phyloP scores from a whole-genome alignment of 2,888 invertebrate species.

The Leptopilina myrica region DNA sequence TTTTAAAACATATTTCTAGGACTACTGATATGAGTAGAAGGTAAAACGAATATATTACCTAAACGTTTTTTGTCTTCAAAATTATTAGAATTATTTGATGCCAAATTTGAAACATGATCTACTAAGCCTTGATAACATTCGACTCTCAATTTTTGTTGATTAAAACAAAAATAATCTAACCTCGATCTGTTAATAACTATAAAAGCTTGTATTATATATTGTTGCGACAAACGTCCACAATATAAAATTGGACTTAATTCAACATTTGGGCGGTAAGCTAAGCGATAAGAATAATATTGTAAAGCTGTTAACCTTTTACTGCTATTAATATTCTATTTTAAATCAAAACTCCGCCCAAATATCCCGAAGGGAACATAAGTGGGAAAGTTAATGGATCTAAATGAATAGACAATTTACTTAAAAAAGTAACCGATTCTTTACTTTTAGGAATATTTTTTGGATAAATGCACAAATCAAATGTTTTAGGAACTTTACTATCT shows the following conservation, averaged over 20 bases:
- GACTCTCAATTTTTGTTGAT: too few relatives aligned
- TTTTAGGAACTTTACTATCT: background rate
- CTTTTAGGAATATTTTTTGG: slow-evolving; percentile 35
- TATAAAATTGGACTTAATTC: slow-evolving; percentile 44
- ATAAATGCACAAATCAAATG: slow-evolving; percentile 35
- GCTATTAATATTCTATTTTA: slow-evolving; percentile 10
- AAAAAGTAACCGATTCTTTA: too few relatives aligned
- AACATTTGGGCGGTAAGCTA: too few relatives aligned
- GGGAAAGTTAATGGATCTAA: slow-evolving; percentile 45
- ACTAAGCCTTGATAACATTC: too few relatives aligned
- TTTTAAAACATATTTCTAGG: slow-evolving; percentile 37
- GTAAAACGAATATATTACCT: slow-evolving; percentile 44
- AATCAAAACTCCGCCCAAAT: slow-evolving; percentile 44
- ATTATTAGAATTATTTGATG: slow-evolving; percentile 37
- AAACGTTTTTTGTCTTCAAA: slow-evolving; percentile 7
- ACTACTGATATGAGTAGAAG: slow-evolving; percentile 36
- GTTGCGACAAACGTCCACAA: too few relatives aligned
- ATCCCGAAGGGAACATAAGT: background rate
- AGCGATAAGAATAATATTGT: slow-evolving; percentile 48
- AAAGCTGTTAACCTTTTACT: slow-evolving; percentile 36
- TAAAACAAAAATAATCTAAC: too few relatives aligned
- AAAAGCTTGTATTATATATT: too few relatives aligned
- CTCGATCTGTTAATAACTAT: too few relatives aligned
- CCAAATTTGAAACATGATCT: too few relatives aligned
- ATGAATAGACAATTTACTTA: too few relatives aligned